Evolutionary conservation across 2,888 invertebrate species (phyloP).

Genomic region (Hypena proboscidalis): DNA sequence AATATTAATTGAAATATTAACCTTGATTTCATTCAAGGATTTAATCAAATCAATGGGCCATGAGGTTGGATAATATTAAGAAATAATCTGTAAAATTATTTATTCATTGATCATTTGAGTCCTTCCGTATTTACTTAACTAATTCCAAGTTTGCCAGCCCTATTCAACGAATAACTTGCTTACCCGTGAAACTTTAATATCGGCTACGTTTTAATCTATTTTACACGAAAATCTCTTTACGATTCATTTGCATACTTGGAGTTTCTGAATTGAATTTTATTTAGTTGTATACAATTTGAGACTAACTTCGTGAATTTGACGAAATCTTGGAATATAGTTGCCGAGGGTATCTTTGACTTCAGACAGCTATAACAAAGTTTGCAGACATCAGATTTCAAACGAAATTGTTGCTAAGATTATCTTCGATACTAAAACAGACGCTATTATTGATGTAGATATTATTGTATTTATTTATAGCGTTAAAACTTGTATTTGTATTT

Average conservation of each 20-base stretch:
- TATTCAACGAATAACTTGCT: conserved; percentile 59
- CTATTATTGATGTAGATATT: neutral
- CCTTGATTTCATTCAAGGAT: no score
- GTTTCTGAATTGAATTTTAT: conserved; percentile 44
- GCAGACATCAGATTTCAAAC: conserved; percentile 2
- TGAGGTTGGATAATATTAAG: no score
- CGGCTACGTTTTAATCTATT: conserved; percentile 51
- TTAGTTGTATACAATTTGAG: conserved; percentile 21
- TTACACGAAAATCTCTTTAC: conserved; percentile 46
- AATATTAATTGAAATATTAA: no score
- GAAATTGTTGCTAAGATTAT: neutral
- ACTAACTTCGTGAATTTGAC: conserved; percentile 17
- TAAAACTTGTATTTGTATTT: no score
- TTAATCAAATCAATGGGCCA: no score
- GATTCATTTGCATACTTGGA: conserved; percentile 50
- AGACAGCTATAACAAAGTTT: conserved; percentile 3
- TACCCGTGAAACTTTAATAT: conserved; percentile 61
- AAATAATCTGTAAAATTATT: neutral
- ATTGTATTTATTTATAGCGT: neutral
- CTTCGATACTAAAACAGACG: neutral
- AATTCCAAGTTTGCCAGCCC: conserved; percentile 18
- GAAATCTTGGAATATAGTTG: conserved; percentile 13
- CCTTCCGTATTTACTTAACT: no score
- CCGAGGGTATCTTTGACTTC: conserved; percentile 7
- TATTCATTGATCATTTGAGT: no score